Percentiles rank a stretch among this genome's conserved stretches.
Conservation (phyloP, 2,797 vertebrate species). For the Poeciliopsis presidionis region DNA sequence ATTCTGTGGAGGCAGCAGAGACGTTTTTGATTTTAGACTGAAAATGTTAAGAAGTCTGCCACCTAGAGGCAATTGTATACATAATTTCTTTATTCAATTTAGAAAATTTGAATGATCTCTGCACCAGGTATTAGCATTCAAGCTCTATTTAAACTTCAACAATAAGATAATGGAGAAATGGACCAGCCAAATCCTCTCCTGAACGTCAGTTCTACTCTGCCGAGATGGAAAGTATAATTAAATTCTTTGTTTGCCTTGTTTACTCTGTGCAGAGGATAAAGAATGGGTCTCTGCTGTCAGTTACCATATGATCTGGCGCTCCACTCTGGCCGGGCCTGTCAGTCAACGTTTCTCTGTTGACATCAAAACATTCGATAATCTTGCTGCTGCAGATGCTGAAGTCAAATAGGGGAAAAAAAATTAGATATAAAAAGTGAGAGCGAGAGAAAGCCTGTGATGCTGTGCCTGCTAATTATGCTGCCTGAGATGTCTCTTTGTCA, state of each 20-base stretch:
- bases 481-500: constrained; percentile 65
- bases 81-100: constrained; percentile 8
- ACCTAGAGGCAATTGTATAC: neutral
- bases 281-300: constrained; percentile 63
- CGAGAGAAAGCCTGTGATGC: constrained; percentile 29
- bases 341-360: constrained; percentile 68
- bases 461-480: constrained; percentile 59
- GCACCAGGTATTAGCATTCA: constrained; percentile 11
- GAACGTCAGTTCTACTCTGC: constrained; percentile 74
- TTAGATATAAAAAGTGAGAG: neutral
- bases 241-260: constrained; percentile 68
- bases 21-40: neutral
- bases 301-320: constrained; percentile 64
- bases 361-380: constrained; percentile 80
- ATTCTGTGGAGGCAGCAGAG: neutral
- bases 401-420: neutral
- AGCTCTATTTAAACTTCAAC: constrained; percentile 27
- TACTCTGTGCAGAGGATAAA: constrained; percentile 48
- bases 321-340: constrained; percentile 65
- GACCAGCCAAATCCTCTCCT: constrained; percentile 80
- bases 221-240: constrained; percentile 84
- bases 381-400: constrained; percentile 60
- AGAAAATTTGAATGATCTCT: neutral
- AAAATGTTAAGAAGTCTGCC: neutral
- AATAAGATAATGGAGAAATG: constrained; percentile 49